Conservation (phyloP, 2,888 invertebrate genomes). For the Leistus spinibarbis region DNA sequence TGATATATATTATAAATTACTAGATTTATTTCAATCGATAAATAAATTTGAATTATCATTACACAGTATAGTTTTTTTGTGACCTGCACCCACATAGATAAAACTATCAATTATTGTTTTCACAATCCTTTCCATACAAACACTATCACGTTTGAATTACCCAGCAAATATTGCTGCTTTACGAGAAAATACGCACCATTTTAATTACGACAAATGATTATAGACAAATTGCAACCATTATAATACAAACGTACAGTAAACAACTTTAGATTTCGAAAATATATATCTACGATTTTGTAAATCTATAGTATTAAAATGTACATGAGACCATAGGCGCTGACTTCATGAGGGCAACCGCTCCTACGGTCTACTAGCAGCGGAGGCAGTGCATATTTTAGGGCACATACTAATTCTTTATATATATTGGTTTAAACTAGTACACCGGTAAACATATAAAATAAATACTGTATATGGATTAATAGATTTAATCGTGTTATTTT, state of each 20-base stretch:
- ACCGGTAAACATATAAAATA: too few species aligned
- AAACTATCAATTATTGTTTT: background rate
- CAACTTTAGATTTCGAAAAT: background rate
- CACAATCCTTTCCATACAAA: background rate
- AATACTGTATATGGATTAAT: too few species aligned
- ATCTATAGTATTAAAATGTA: too few species aligned
- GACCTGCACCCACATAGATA: conserved; percentile 37
- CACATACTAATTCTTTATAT: too few species aligned
- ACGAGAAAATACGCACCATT: background rate
- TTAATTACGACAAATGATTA: background rate
- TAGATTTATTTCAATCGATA: conserved; percentile 27
- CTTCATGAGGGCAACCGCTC: too few species aligned
- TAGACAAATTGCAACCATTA: background rate
- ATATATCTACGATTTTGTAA: too few species aligned
- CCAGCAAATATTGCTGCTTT: background rate
- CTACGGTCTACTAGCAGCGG: too few species aligned
- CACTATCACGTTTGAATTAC: background rate
- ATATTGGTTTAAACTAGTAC: too few species aligned
- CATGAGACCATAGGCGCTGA: too few species aligned
- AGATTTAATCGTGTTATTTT: too few species aligned
- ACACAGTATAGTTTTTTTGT: conserved; percentile 34
- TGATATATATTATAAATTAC: conserved; percentile 1
- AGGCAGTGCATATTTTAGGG: too few species aligned
- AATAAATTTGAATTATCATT: conserved; percentile 32
- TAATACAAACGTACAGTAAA: background rate